Evolutionary conservation across 1,140 invertebrate genomes (phyloP), one percentile per base, ranked within the genome.

Genomic region (Chelonus insularis): DNA sequence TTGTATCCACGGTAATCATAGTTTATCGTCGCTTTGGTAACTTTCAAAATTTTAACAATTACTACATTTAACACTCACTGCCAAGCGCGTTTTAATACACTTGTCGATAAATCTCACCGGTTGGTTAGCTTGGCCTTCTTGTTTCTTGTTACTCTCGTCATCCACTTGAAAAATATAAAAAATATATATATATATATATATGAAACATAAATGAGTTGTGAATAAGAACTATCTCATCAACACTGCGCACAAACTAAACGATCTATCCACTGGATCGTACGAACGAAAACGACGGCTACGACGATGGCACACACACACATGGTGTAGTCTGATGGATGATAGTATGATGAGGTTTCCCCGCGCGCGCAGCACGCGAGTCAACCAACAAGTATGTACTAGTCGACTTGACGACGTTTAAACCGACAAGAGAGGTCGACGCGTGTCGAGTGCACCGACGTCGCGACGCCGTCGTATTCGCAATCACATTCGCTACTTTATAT

Each of bases 1-100:
- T 71, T 45, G 63, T 62, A 67, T 68, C 66, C 57, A 63, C 67
- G 21, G 36, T 37, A 50, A 36, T 37, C 57, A 60, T 60, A 58
- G 43, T 58, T 62, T 68, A 62, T 62, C 58, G 48, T 23, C 29
- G 51, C 29, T 41, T 43, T 56, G 29, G n/a, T 61, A 32, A 25
- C 32, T 60, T 51, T 47, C 14, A 34, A 50, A 57, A 41, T 43
- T 6, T 18, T 43, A 23, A 39, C 12, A 39, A 56, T 5, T 12
- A 55, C 16, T 34, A 21, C 12, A 25, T n/a, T 11, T 21, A 34
- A 20, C 12, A 57, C 16, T 6, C 21, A 48, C 7, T 29, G 25
- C 25, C 25, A 29, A 29, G 25, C 45, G n/a, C 23, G 43, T 20
- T 16, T 12, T 9, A 45, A 11, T 14, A n/a, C 21, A 6, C 18